A percentile compares a stretch with the other conserved stretches of the same genome.
phyloP scores from a whole-genome alignment of 2,888 invertebrate species.

The Caenorhabditis japonica region DNA sequence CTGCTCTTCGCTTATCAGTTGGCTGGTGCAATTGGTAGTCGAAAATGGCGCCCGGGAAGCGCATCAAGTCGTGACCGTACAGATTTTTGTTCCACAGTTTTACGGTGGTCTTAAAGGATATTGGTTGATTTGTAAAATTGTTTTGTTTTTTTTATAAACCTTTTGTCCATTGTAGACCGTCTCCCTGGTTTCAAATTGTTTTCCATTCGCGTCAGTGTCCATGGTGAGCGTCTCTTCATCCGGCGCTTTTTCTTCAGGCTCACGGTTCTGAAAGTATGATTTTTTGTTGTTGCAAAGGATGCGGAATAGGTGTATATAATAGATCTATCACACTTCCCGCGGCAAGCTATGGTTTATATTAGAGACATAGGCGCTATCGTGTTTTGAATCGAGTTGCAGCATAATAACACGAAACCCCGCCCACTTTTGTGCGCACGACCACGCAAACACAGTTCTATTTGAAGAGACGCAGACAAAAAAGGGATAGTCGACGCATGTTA shows the following conservation, averaged over 20 bases:
- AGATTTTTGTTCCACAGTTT: slow-evolving; percentile 37
- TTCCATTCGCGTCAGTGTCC: slow-evolving; percentile 25
- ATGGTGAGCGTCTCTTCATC: slow-evolving; percentile 12
- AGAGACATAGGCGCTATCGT: too few species aligned
- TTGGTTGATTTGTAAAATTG: background rate
- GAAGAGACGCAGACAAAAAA: too few species aligned
- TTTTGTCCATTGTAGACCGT: slow-evolving; percentile 17
- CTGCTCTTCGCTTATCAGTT: slow-evolving; percentile 32
- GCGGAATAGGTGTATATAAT: too few species aligned
- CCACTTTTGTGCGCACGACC: too few species aligned
- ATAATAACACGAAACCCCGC: too few species aligned
- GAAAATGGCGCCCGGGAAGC: slow-evolving; percentile 46
- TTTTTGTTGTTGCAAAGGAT: too few species aligned
- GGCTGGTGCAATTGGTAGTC: slow-evolving; percentile 38
- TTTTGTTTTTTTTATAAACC: background rate
- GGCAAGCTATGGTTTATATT: too few species aligned
- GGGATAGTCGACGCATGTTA: too few species aligned
- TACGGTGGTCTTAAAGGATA: slow-evolving; percentile 17
- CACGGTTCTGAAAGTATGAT: too few species aligned
- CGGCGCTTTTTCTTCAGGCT: slow-evolving; percentile 13
- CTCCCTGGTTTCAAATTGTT: slow-evolving; percentile 17
- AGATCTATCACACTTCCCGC: too few species aligned
- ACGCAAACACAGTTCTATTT: too few species aligned
- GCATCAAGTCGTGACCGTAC: slow-evolving; percentile 43
- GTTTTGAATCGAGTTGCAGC: too few species aligned